Conservation (phyloP, 2,888 invertebrate species). For the Halocaridina rubra region DNA sequence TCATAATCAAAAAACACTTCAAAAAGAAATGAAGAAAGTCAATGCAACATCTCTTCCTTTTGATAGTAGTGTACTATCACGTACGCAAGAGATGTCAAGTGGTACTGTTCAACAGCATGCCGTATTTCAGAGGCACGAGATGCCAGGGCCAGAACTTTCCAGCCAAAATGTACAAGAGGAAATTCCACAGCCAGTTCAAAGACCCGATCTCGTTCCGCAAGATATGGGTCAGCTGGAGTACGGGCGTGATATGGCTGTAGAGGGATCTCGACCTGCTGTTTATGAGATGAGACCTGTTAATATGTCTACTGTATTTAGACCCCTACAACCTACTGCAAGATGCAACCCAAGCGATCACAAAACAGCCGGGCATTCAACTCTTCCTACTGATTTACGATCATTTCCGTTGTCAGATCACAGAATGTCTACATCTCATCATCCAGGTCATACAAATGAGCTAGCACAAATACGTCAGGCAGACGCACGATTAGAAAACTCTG, state of each 20-base stretch:
- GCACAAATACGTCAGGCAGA: constrained; percentile 31
- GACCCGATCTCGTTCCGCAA: neutral
- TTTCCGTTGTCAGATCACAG: neutral
- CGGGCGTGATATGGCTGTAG: constrained; percentile 7
- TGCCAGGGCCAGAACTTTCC: constrained; percentile 12
- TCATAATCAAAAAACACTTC: constrained; percentile 23
- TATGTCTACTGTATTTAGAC: constrained; percentile 6
- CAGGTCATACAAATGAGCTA: constrained; percentile 2
- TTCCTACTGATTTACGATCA: constrained; percentile 18
- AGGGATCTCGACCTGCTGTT: constrained; percentile 21
- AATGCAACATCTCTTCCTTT: neutral
- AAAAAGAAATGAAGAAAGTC: constrained; percentile 37
- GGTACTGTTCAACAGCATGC: constrained; percentile 6
- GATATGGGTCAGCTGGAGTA: constrained; percentile 27
- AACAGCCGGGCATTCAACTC: neutral
- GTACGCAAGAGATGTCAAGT: constrained; percentile 6
- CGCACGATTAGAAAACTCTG: constrained; percentile 24
- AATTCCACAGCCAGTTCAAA: constrained; percentile 11
- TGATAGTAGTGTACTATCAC: no score
- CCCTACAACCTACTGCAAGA: constrained; percentile 3
- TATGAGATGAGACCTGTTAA: constrained; percentile 18
- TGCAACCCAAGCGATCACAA: constrained; percentile 4
- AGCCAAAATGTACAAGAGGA: constrained; percentile 28
- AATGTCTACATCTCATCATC: constrained; percentile 18
- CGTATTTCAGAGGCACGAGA: constrained; percentile 5